Evolutionary conservation across 2,888 invertebrate species (phyloP), one percentile per base, ranked within the genome.

Genomic region (Cephus runcator): DNA sequence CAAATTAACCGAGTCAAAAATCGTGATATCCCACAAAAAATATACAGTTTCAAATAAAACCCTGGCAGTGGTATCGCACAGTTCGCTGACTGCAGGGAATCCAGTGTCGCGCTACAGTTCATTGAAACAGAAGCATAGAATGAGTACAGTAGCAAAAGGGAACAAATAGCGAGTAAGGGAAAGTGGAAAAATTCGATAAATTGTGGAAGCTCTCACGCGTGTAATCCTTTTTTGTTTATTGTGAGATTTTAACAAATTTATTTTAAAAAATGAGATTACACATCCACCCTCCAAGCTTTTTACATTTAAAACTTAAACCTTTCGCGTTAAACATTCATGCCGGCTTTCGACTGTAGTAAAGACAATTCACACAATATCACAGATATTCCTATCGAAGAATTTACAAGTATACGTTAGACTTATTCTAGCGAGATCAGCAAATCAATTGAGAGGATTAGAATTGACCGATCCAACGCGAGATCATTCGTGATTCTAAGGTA

Each of bases 181-280:
- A 71, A 34, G 69, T 71, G 34, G 33, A 84, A 83, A 85, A 87
- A 87, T 87, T 82, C 84, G 83, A 83, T 84, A 80, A 84, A 82
- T 84, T 81, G 84, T 79, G 83, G 80, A 81, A 83, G 84, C 79
- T 84, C 83, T 82, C 82, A 77, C 73, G 82, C 81, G 75, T 80
- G 81, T 86, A 86, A 89, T 89, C 85, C 86, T 81, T 84, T 84
- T 89, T 81, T 88, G 85, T 88, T 88, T 88, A 89, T 88, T 86
- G 88, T 85, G 85, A 79, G 79, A 78, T 83, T 79, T 80, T 82
- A 84, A 81, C 6, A 56, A 56, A 56, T 23, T 23, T 56, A 56
- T 56, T 56, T 56, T 0, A 23, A 81, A 81, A 85, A 87, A 87
- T 84, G 84, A 82, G 83, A 87, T 88, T 88, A 87, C 84, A 81